Percentiles rank a stretch among this genome's conserved stretches.
Conservation (phyloP, 1,140 invertebrate genomes). For the Wasmannia auropunctata region DNA sequence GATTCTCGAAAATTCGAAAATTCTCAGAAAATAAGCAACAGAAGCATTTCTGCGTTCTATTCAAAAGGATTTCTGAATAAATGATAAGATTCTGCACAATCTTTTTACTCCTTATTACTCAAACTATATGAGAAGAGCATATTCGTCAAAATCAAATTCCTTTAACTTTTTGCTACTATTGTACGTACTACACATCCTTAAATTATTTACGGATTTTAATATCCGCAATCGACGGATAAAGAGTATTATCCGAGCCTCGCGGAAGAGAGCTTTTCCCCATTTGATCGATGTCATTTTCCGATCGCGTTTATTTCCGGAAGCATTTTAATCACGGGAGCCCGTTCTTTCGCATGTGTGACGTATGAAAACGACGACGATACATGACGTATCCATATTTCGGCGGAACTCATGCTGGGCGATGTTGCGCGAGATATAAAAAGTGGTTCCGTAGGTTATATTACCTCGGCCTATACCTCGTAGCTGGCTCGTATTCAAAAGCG, state of each 20-base stretch:
- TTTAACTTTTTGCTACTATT: too few species aligned
- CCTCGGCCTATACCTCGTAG: conserved; percentile 60
- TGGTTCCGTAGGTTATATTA: conserved; percentile 12
- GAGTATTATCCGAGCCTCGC: neutral
- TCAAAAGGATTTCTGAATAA: too few species aligned
- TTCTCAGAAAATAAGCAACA: too few species aligned
- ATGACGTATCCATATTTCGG: conserved; percentile 67
- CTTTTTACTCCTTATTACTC: too few species aligned
- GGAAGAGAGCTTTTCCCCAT: neutral
- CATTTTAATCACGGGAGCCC: conserved; percentile 55
- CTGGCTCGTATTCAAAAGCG: conserved; percentile 68
- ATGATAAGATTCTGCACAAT: too few species aligned
- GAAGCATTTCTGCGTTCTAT: too few species aligned
- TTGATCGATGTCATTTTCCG: neutral
- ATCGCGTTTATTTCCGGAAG: conserved; percentile 7
- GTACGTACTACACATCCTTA: too few species aligned
- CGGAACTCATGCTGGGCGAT: conserved; percentile 8
- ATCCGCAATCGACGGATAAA: neutral
- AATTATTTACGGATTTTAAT: conserved; percentile 19
- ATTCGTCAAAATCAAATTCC: too few species aligned
- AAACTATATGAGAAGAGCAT: too few species aligned
- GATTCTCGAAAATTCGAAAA: too few species aligned
- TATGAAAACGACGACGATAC: conserved; percentile 64
- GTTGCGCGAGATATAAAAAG: conserved; percentile 26
- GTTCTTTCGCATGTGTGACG: conserved; percentile 34